Evolutionary conservation across 2,888 invertebrate genomes (phyloP), one percentile per base, ranked within the genome.

Genomic region (Junonia oenone): DNA sequence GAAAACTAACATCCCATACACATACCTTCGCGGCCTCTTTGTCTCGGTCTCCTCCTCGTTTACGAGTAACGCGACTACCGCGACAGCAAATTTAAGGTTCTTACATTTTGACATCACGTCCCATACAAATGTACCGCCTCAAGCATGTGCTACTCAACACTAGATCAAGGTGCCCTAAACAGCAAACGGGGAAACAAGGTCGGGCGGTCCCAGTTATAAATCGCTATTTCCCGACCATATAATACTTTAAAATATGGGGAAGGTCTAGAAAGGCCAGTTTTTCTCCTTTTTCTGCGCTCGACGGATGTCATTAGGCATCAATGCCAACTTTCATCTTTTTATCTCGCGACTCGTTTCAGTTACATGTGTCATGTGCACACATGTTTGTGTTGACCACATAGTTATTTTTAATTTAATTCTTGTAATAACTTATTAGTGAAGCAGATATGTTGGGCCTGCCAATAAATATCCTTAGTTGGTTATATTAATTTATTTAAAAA

Each of bases 251-350:
- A 45, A 56, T 47, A 47, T 47, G 50, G 47, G 47, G 51, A 53
- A 54, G 50, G 38, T 57, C 47, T 45, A 51, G 48, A 51, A 57
- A 59, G 59, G n/a, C 57, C 14, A 43, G 59, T 57, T 57, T 59
- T 57, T 56, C 59, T 22, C 31, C 53, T 47, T 40, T 51, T 48
- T 47, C 46, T 37, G 19, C 40, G 50, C 17, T 17, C 46, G 13
- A 0, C 57, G 54, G 57, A 59, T 51, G 48, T 56, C 54, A 54
- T 54, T 57, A 59, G 45, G 47, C 46, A 48, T 33, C 50, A 57
- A 54, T 48, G 56, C 47, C 35, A 50, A 54, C 57, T 59, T 54
- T 54, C 59, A 51, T 57, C 47, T 50, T 56, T 59, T 59, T 57
- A 47, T 54, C 22, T 54, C 31, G 40, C 33, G 11, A 51, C 59